Percentiles rank a stretch among this genome's conserved stretches.
phyloP scores from a whole-genome alignment of 1,140 invertebrate species.

The Tyrophagus putrescentiae region DNA sequence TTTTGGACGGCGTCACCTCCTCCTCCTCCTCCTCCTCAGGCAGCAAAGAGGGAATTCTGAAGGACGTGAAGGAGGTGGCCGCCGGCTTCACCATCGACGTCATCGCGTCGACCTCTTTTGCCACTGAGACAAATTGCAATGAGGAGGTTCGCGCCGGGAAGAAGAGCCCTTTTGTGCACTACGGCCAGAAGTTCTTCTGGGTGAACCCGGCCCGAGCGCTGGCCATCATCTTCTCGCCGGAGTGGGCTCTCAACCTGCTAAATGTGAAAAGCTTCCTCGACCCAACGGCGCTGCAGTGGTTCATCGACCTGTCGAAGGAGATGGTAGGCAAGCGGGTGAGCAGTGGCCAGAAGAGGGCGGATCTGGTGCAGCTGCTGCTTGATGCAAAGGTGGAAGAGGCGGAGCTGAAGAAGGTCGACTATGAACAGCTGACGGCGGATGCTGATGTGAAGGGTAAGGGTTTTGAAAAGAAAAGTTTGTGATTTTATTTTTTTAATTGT shows the following conservation, averaged over 20 bases:
- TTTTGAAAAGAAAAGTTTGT: not conserved
- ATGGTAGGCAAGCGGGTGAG: conserved; percentile 21
- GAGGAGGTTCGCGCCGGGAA: no score
- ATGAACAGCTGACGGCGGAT: not conserved
- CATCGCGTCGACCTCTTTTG: not conserved
- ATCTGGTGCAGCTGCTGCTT: conserved; percentile 27
- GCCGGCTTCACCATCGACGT: conserved; percentile 5
- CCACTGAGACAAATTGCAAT: not conserved
- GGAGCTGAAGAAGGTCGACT: not conserved
- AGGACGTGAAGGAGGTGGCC: not conserved
- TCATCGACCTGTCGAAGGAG: conserved; percentile 15
- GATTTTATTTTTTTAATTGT: not conserved
- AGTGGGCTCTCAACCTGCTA: conserved; percentile 18
- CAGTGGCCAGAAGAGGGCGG: conserved; percentile 9
- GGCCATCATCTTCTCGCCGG: not conserved
- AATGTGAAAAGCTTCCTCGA: conserved; percentile 17
- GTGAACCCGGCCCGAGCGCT: not conserved
- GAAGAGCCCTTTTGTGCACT: not conserved
- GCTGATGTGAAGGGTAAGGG: not conserved
- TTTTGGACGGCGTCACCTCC: not conserved
- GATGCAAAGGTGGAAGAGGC: conserved; percentile 20
- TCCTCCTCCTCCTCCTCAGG: no score
- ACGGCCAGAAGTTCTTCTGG: not conserved
- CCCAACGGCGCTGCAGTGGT: conserved; percentile 21
- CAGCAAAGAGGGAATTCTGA: not conserved